Evolutionary conservation across 2,888 invertebrate genomes (phyloP).

Genomic region (Prosopocoilus inquinatus): DNA sequence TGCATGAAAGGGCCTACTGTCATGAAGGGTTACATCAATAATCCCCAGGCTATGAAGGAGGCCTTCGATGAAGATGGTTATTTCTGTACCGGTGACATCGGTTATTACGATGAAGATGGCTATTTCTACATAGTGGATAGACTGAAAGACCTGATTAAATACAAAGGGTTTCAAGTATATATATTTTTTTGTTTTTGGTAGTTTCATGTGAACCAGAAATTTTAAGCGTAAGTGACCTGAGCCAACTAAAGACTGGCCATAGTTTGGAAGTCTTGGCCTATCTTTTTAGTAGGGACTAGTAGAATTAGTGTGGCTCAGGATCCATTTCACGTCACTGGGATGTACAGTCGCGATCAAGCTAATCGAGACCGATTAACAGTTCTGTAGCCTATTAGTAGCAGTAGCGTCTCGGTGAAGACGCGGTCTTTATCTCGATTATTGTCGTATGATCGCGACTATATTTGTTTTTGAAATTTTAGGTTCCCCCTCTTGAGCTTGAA

Average conservation of each 20-base stretch:
- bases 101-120: constrained; percentile 72
- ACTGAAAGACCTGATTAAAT: constrained; percentile 84
- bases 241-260: too few relatives aligned
- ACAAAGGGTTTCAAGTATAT: constrained; percentile 73
- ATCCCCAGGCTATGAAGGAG: constrained; percentile 59
- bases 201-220: neutral
- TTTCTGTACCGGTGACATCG: constrained; percentile 75
- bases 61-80: constrained; percentile 71
- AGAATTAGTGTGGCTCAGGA: too few relatives aligned
- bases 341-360: too few relatives aligned
- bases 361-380: too few relatives aligned
- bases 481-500: constrained; percentile 84
- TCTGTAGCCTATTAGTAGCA: too few relatives aligned
- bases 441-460: too few relatives aligned
- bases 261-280: too few relatives aligned
- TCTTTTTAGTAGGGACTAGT: too few relatives aligned
- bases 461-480: neutral
- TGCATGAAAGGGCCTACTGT: constrained; percentile 70
- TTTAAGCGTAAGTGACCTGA: too few relatives aligned
- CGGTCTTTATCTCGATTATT: too few relatives aligned
- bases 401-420: too few relatives aligned
- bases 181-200: neutral
- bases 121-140: constrained; percentile 78
- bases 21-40: constrained; percentile 70
- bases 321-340: too few relatives aligned